phyloP scores from a whole-genome alignment of 2,888 invertebrate genomes.

The Bruchidius siliquastri region DNA sequence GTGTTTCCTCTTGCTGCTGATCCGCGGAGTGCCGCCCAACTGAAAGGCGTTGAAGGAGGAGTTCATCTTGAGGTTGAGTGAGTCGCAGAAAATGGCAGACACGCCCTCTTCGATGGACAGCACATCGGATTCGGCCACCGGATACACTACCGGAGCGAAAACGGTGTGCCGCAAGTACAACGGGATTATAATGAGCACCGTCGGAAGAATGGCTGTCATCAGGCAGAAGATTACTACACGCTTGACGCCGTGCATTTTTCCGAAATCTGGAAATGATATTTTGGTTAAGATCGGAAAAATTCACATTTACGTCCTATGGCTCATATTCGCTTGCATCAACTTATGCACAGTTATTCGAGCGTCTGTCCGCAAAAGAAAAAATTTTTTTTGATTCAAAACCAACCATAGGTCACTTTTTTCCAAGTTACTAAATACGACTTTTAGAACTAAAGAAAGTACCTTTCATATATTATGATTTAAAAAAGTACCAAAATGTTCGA shows the following conservation, averaged over 20 bases:
- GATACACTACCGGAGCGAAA: constrained; percentile 73
- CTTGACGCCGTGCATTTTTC: constrained; percentile 75
- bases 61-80: constrained; percentile 74
- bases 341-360: no score
- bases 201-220: constrained; percentile 70
- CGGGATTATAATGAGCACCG: constrained; percentile 69
- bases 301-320: no score
- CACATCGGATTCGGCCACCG: constrained; percentile 79
- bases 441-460: no score
- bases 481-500: no score
- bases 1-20: constrained; percentile 65
- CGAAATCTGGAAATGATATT: constrained; percentile 58
- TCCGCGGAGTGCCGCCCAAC: constrained; percentile 55
- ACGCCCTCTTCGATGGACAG: constrained; percentile 78
- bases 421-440: no score
- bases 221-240: constrained; percentile 74
- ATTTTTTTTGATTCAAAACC: no score
- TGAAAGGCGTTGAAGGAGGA: constrained; percentile 53
- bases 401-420: no score
- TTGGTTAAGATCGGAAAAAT: no score
- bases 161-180: constrained; percentile 70
- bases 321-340: no score
- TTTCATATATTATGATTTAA: no score
- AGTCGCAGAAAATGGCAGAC: constrained; percentile 77
- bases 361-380: no score